A percentile compares a stretch with the other conserved stretches of the same genome.
phyloP scores from a whole-genome alignment of 1,140 invertebrate species.

The Uloborus diversus region DNA sequence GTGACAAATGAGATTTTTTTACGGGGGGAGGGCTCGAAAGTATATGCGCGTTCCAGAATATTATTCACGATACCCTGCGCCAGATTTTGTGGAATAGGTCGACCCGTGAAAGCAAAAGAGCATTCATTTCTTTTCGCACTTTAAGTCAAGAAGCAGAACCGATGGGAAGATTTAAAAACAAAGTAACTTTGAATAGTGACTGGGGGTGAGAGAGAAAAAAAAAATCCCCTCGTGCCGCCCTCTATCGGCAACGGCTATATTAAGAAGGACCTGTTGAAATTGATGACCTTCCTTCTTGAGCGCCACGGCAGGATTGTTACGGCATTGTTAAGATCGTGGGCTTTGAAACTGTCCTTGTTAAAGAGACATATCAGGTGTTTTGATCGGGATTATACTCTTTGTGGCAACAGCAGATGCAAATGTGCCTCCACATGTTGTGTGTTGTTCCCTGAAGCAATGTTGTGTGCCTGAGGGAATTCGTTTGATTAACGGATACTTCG shows the following conservation, averaged over 20 bases:
- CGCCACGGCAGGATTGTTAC: too few relatives aligned
- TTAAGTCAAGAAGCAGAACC: background rate
- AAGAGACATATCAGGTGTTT: background rate
- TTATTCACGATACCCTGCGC: background rate
- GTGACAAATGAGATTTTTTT: too few relatives aligned
- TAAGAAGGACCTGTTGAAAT: slow-evolving; percentile 49
- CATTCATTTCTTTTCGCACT: background rate
- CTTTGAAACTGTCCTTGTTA: background rate
- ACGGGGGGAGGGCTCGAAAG: too few relatives aligned
- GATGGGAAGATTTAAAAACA: slow-evolving; percentile 5
- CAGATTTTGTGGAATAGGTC: slow-evolving; percentile 1
- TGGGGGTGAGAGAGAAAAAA: background rate
- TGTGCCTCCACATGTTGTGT: background rate
- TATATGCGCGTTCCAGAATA: background rate
- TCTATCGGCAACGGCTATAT: slow-evolving; percentile 41
- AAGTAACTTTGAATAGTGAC: background rate
- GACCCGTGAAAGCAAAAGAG: background rate
- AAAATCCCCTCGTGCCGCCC: slow-evolving; percentile 14
- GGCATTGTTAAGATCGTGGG: slow-evolving; percentile 20
- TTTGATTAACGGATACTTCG: background rate
- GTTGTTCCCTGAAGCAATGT: background rate
- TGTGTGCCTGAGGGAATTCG: background rate
- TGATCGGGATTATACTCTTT: background rate
- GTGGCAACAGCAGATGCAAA: background rate
- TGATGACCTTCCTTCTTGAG: slow-evolving; percentile 48